phyloP scores from a whole-genome alignment of 2,888 invertebrate species.

The Tiphia femorata region DNA sequence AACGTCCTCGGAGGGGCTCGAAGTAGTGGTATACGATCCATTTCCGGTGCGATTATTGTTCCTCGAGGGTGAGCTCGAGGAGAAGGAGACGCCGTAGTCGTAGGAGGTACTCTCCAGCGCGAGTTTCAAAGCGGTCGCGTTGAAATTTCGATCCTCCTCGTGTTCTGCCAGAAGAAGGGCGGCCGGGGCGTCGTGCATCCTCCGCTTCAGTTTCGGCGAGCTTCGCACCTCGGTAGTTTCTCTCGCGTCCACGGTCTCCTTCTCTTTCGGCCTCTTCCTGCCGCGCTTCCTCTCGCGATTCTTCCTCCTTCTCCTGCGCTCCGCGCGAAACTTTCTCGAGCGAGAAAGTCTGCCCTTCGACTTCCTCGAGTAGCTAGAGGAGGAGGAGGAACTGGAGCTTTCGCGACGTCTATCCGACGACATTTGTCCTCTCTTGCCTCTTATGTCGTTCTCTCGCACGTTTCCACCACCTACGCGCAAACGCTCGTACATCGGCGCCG shows the following conservation, averaged over 20 bases:
- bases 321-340: slow-evolving; percentile 34
- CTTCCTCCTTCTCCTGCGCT: slow-evolving; percentile 40
- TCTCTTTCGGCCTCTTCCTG: slow-evolving; percentile 29
- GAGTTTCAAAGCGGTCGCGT: too few relatives aligned
- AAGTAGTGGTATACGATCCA: too few relatives aligned
- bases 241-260: slow-evolving; percentile 19
- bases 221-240: slow-evolving; percentile 10
- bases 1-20: too few relatives aligned
- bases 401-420: slow-evolving; percentile 15
- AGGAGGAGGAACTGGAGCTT: neutral
- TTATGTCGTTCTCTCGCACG: slow-evolving; percentile 37
- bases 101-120: too few relatives aligned
- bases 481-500: slow-evolving; percentile 4
- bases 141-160: too few relatives aligned
- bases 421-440: slow-evolving; percentile 20
- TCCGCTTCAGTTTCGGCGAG: slow-evolving; percentile 27
- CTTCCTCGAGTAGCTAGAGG: slow-evolving; percentile 31
- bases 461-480: slow-evolving; percentile 8
- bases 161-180: slow-evolving; percentile 13
- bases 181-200: slow-evolving; percentile 29
- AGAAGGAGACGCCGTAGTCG: too few relatives aligned
- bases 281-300: slow-evolving; percentile 44
- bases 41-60: too few relatives aligned
- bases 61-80: too few relatives aligned
- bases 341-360: slow-evolving; percentile 32